Evolutionary conservation across 2,797 vertebrate genomes (phyloP).

Genomic region (Simalia tracyae): DNA sequence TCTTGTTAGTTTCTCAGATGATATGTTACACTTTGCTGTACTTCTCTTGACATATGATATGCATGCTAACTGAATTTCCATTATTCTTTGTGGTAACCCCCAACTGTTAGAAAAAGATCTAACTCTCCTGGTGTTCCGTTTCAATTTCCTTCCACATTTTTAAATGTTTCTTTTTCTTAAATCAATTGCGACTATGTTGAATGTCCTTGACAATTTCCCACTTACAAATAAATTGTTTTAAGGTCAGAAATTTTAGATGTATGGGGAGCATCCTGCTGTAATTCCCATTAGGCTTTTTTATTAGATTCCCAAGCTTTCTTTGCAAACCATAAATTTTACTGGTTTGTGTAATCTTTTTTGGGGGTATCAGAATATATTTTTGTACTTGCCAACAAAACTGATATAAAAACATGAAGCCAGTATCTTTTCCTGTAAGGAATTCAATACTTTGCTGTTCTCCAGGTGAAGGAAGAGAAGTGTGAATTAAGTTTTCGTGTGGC

Average conservation of each 20-base stretch:
- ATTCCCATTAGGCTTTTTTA: background rate
- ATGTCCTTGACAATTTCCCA: background rate
- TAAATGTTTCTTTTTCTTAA: background rate
- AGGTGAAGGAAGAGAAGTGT: accelerated
- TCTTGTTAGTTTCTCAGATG: background rate
- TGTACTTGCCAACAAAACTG: background rate
- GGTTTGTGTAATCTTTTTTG: background rate
- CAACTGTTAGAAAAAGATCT: background rate
- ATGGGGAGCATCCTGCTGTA: background rate
- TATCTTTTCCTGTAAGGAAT: background rate
- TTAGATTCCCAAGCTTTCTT: background rate
- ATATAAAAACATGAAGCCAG: background rate
- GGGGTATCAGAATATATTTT: background rate
- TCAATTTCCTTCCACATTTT: background rate
- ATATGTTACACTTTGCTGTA: background rate
- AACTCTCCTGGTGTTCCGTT: background rate
- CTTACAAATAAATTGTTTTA: background rate
- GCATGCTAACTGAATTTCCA: background rate
- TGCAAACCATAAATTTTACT: background rate
- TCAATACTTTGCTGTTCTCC: background rate
- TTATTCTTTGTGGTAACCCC: background rate
- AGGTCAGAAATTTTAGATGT: background rate
- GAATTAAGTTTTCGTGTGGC: background rate
- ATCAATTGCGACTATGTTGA: background rate
- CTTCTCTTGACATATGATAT: background rate